phyloP scores from a whole-genome alignment of 2,113 vertebrate genomes.

The Gorsachius goisagi region DNA sequence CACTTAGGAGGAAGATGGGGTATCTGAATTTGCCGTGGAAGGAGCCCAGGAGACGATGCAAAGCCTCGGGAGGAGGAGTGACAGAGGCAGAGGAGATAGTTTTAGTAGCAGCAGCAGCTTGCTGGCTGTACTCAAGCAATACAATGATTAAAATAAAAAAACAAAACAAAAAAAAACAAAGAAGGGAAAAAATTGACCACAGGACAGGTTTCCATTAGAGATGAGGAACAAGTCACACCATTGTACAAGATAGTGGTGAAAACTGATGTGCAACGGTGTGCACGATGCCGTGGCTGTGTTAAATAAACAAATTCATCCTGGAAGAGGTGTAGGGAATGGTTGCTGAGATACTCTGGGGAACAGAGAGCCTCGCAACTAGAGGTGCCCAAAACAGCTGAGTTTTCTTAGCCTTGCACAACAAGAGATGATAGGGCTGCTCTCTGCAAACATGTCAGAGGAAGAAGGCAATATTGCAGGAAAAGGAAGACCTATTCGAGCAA shows the following conservation, averaged over 20 bases:
- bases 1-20: background rate
- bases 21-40: background rate
- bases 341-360: background rate
- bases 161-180: background rate
- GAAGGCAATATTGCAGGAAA: background rate
- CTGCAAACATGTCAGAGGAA: background rate
- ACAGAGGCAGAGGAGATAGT: background rate
- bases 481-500: background rate
- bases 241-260: background rate
- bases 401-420: background rate
- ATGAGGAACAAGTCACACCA: background rate
- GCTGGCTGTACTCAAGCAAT: background rate
- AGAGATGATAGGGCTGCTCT: background rate
- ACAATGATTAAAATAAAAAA: background rate
- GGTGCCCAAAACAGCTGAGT: background rate
- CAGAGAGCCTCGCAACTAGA: background rate
- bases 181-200: background rate
- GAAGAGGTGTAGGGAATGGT: background rate
- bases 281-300: background rate
- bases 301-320: background rate
- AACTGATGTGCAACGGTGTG: background rate
- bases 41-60: background rate
- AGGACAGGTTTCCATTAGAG: background rate
- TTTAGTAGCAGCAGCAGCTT: background rate
- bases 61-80: background rate